These are phyloP conservation scores for Muscidifurax raptorellus DNA, from an alignment of 1,140 invertebrate genomes.

Conservation along the genomic window DNA sequence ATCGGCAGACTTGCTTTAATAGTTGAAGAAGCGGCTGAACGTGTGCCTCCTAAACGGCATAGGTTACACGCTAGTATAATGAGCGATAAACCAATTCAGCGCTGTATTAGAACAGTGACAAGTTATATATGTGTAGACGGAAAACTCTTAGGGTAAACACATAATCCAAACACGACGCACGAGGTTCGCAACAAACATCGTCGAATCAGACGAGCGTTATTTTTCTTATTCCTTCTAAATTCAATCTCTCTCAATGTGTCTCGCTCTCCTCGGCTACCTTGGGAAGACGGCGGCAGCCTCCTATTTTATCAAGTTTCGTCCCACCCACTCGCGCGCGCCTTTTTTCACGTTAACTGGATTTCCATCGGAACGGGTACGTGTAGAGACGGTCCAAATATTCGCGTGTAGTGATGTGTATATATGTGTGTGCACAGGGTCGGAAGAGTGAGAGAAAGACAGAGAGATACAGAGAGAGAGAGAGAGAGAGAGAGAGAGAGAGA, in stretches of 20 bases:
- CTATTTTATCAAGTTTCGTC: neutral
- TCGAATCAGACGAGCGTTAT: neutral
- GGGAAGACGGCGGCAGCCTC: neutral
- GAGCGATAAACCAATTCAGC: too few relatives aligned
- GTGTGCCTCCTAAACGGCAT: neutral
- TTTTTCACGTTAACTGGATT: conserved; percentile 2
- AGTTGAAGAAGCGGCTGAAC: neutral
- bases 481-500: neutral
- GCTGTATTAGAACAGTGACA: too few relatives aligned
- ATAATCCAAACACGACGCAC: neutral
- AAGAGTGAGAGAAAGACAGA: neutral
- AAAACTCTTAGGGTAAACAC: neutral
- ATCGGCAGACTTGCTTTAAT: neutral
- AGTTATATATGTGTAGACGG: neutral
- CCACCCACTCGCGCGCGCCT: neutral
- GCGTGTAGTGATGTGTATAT: neutral
- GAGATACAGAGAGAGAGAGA: neutral
- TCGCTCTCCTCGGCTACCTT: neutral
- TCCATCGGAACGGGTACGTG: neutral
- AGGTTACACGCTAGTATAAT: neutral
- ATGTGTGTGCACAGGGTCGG: neutral
- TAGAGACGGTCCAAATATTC: neutral
- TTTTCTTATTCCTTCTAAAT: neutral
- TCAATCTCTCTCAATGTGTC: neutral
- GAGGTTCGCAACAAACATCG: neutral